A percentile compares a stretch with the other conserved stretches of the same genome.
phyloP scores from a whole-genome alignment of 2,888 invertebrate genomes.

The Mesochorus sp. region DNA sequence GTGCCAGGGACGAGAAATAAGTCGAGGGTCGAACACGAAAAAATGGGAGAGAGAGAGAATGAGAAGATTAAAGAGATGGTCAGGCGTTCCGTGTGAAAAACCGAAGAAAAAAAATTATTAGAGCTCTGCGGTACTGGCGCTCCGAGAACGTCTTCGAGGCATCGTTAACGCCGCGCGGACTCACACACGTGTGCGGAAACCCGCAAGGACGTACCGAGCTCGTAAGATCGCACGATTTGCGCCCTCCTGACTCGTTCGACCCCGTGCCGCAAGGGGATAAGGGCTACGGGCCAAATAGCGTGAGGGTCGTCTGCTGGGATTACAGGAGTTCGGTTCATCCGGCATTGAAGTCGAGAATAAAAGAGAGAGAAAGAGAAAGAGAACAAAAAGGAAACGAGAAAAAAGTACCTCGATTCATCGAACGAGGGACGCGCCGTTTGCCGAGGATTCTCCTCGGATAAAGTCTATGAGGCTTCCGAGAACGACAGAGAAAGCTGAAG shows the following conservation, averaged over 20 bases:
- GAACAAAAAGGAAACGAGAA: slow-evolving; percentile 2
- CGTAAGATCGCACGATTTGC: neutral
- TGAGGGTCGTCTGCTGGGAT: slow-evolving; percentile 58
- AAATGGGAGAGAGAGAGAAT: neutral
- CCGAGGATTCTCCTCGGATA: slow-evolving; percentile 26
- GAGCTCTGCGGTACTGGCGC: slow-evolving; percentile 13
- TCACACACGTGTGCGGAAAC: neutral
- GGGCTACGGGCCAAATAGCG: slow-evolving; percentile 49
- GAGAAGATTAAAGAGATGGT: neutral
- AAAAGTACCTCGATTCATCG: slow-evolving; percentile 58
- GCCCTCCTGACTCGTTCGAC: neutral
- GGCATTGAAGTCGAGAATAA: slow-evolving; percentile 32
- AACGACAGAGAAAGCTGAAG: slow-evolving; percentile 54
- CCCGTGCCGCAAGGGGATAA: neutral
- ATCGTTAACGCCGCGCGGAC: slow-evolving; percentile 26
- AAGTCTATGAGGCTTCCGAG: slow-evolving; percentile 32
- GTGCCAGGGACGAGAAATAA: neutral
- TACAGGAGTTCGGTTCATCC: slow-evolving; percentile 62
- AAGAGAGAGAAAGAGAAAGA: slow-evolving; percentile 1
- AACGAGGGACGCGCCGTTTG: slow-evolving; percentile 53
- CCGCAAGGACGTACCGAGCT: slow-evolving; percentile 1
- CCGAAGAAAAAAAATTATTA: slow-evolving; percentile 12
- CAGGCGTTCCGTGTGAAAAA: neutral
- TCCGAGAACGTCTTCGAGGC: slow-evolving; percentile 33
- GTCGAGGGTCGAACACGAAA: neutral